phyloP scores from a whole-genome alignment of 2,797 vertebrate genomes.

The Macropus fuliginosus region DNA sequence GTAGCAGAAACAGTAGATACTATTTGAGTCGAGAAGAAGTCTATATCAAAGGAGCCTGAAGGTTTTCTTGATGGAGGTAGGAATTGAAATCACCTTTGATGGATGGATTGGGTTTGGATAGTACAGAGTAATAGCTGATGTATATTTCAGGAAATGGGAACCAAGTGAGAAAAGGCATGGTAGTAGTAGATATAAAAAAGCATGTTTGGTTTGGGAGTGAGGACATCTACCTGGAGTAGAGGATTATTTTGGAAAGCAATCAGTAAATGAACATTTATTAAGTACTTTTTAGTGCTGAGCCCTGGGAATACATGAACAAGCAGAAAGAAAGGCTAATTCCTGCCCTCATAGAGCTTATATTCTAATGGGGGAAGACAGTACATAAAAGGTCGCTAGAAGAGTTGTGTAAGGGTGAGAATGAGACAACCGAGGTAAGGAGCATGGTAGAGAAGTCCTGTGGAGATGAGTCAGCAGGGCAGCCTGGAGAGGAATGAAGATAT shows the following conservation, averaged over 20 bases:
- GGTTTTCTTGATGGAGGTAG: not conserved
- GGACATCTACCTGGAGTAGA: not conserved
- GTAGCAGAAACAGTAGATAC: not conserved
- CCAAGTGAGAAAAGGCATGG: not conserved
- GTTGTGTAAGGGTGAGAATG: not conserved
- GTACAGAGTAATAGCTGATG: not conserved
- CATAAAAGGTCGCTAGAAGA: not conserved
- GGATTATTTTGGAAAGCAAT: not conserved
- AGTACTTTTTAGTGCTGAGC: not conserved
- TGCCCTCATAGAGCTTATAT: not conserved
- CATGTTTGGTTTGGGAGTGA: not conserved
- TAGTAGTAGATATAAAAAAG: not conserved
- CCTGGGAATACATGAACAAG: not conserved
- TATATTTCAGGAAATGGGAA: constrained; percentile 2
- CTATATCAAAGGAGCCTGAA: not conserved
- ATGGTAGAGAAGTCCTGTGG: not conserved
- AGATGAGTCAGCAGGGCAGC: not conserved
- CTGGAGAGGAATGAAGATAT: not conserved
- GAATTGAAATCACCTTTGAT: constrained; percentile 23
- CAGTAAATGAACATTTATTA: not conserved
- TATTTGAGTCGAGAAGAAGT: not conserved
- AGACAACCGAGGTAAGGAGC: not conserved
- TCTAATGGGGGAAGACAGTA: not conserved
- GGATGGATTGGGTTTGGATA: constrained; percentile 16
- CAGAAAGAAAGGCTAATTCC: not conserved